Conservation (phyloP, 2,797 vertebrate genomes). For the Scolopax rusticola region DNA sequence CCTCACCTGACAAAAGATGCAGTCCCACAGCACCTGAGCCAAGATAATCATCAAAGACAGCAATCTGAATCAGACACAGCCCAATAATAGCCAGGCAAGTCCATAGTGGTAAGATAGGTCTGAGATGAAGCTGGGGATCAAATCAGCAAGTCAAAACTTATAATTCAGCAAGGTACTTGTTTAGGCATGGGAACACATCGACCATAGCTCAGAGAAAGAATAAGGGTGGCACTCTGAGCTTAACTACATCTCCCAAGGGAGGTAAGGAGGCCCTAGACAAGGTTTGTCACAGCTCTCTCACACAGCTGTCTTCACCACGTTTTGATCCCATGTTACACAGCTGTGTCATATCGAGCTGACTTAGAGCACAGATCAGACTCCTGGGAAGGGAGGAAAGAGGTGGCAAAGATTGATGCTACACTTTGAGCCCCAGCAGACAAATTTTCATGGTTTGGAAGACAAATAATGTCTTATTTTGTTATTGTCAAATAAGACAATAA, state of each 20-base stretch:
- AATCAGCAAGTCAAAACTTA: background rate
- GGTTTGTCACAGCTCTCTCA: background rate
- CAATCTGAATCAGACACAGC: background rate
- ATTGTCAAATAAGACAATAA: too few relatives aligned
- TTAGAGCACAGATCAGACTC: background rate
- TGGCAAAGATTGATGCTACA: background rate
- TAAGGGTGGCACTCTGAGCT: background rate
- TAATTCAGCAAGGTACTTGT: background rate
- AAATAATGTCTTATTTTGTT: background rate
- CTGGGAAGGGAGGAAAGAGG: background rate
- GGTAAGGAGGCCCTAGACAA: background rate
- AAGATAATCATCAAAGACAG: background rate
- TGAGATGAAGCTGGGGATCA: background rate
- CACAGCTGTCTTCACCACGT: background rate
- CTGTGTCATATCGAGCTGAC: background rate
- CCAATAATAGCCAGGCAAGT: background rate
- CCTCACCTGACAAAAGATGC: background rate
- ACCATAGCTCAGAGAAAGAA: background rate
- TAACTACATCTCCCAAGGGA: background rate
- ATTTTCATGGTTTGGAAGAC: background rate
- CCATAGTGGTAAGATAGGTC: background rate
- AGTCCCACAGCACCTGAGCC: background rate
- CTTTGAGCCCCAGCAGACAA: fast-evolving
- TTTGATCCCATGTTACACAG: background rate
- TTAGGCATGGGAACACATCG: background rate